Evolutionary conservation across 2,888 invertebrate genomes (phyloP), one percentile per base, ranked within the genome.

Genomic region (Pristionchus japonicus): DNA sequence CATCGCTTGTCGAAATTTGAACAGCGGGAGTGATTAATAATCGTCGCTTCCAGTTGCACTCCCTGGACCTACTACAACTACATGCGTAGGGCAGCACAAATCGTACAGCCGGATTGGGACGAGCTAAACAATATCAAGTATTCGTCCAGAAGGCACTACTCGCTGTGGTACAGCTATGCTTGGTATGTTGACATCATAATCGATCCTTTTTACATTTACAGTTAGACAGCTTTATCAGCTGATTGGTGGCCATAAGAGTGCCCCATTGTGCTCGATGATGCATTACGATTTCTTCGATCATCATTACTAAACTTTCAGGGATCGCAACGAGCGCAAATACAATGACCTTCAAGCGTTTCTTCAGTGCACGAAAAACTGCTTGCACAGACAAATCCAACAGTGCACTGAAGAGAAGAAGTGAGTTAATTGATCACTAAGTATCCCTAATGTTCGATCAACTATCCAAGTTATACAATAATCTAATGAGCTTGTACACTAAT

Each of bases 281-380:
- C n/a, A n/a, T n/a, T n/a, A n/a, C n/a, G n/a, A n/a, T n/a, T n/a
- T n/a, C n/a, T n/a, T n/a, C n/a, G n/a, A n/a, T n/a, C n/a, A n/a
- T n/a, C n/a, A n/a, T n/a, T n/a, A n/a, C n/a, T n/a, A n/a, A n/a
- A n/a, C n/a, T 40, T 64, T 20, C 57, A 83, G 83, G 83, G 40
- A 43, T 13, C 61, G 47, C 4, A 52, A 31, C n/a, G 27, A 43
- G 34, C 20, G 17, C 9, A n/a, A 61, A 27, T 85, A 31, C 85
- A 64, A 9, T 15, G 20, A 11, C 64, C 31, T 85, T 37, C 64
- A 64, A 2, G 23, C 64, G 1, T 85, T 64, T 52, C 43, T 85
- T 57, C 85, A 85, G n/a, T 85, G 85, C 31, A 64, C 85, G 3
- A 85, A 85, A 47, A 61, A 85, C n/a, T 85, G 85, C 67, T 23